Percentiles rank a stretch among this genome's conserved stretches.
Evolutionary conservation across 2,888 invertebrate species (phyloP).

Genomic region (Melieria omissa): DNA sequence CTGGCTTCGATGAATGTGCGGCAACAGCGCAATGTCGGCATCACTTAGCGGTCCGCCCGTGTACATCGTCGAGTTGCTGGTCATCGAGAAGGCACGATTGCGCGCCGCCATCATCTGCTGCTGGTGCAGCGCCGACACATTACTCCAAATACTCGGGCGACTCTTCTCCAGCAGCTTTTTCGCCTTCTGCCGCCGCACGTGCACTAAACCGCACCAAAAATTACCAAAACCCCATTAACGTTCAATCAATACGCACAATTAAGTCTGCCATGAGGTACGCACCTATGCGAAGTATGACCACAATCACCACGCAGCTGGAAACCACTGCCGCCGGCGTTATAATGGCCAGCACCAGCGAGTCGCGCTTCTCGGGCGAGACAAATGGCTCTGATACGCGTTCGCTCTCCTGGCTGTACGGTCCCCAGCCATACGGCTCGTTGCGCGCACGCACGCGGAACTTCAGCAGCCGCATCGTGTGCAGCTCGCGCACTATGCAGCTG

Average conservation of each 20-base stretch:
- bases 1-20: constrained; percentile 87
- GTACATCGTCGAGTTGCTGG: constrained; percentile 83
- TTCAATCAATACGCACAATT: neutral
- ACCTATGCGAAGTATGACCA: constrained; percentile 59
- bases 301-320: constrained; percentile 59
- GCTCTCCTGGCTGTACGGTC: constrained; percentile 78
- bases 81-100: constrained; percentile 78
- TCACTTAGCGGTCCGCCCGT: constrained; percentile 75
- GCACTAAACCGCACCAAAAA: constrained; percentile 71
- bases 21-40: constrained; percentile 81
- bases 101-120: constrained; percentile 71
- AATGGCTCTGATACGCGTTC: constrained; percentile 67
- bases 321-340: constrained; percentile 71
- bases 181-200: constrained; percentile 73
- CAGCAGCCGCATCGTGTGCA: constrained; percentile 72
- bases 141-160: constrained; percentile 75
- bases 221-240: neutral
- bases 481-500: constrained; percentile 81
- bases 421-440: constrained; percentile 82
- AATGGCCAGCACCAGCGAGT: constrained; percentile 72
- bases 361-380: constrained; percentile 61
- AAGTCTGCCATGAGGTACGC: constrained; percentile 32
- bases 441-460: constrained; percentile 81
- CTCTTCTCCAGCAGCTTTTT: constrained; percentile 75
- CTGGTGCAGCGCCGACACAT: constrained; percentile 82